Evolutionary conservation across 2,888 invertebrate genomes (phyloP).

Genomic region (Platycheirus rosarum): DNA sequence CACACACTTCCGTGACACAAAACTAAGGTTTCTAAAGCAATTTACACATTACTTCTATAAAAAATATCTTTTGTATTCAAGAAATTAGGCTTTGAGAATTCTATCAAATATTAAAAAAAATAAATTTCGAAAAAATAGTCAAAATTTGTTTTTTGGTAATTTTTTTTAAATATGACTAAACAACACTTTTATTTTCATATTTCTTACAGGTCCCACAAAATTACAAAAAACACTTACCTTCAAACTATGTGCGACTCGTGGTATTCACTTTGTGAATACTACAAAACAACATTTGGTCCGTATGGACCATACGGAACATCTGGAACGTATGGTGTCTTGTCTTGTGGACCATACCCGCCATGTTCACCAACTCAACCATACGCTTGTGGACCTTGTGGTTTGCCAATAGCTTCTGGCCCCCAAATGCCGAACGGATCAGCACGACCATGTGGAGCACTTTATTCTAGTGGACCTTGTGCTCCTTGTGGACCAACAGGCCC

Average conservation of each 20-base stretch:
- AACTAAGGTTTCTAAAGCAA: too few relatives aligned
- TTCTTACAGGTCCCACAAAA: background rate
- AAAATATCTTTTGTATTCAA: too few relatives aligned
- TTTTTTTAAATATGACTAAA: too few relatives aligned
- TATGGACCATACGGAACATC: conserved; percentile 75
- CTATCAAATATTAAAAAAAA: too few relatives aligned
- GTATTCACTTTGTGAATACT: conserved; percentile 37
- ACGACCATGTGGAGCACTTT: conserved; percentile 44
- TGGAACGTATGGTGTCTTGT: conserved; percentile 29
- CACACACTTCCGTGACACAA: too few relatives aligned
- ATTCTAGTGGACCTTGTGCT: conserved; percentile 1
- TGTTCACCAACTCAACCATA: conserved; percentile 55
- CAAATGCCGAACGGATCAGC: conserved; percentile 62
- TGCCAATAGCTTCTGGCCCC: conserved; percentile 73
- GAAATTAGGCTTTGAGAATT: too few relatives aligned
- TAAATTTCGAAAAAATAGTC: too few relatives aligned
- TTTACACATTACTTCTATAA: too few relatives aligned
- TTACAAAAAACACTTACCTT: background rate
- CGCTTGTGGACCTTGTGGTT: conserved; percentile 75
- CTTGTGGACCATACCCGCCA: conserved; percentile 75
- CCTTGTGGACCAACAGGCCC: conserved; percentile 42
- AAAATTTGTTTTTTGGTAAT: too few relatives aligned
- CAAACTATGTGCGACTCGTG: conserved; percentile 75
- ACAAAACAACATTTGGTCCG: conserved; percentile 76
- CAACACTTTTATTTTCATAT: too few relatives aligned